Base-by-base conservation (phyloP, 2,113 vertebrate species). In the Malurus alboscapulatus region DNA sequence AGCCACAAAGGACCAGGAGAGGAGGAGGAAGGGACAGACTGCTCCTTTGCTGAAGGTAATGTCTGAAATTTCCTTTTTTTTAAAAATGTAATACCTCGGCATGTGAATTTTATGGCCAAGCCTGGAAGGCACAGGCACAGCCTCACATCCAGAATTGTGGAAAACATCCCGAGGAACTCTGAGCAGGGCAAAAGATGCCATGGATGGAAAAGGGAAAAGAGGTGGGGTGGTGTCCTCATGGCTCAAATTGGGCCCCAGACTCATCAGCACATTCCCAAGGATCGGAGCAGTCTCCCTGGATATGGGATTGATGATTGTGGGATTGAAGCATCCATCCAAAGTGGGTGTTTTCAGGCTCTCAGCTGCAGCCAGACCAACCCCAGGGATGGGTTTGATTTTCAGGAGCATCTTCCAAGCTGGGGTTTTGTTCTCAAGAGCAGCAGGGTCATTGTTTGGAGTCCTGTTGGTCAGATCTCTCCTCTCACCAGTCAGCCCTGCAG, bases 11-110 rank as follows among this genome's bases (percentile, higher is more conserved):
- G 72, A 82, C 42, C 44, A 10, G 27, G 45, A 92, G 67, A 95
- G 44, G 53, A 94, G 15, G 61, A 90, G 22, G 68, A 54, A 71
- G 82, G 81, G 8, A 91, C 8, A 32, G 14, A 1, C 51, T 17
- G 14, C 84, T 76, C 55, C 67, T 83, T 80, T 63, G 40, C 27
- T 80, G 59, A 90, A 95, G 95, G 95, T 96, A 95, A 90, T 14
- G 7, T 27, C 38, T 63, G 20, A 34, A 26, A 38, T 62, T 81
- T 76, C 10, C 10, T 19, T 8, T 20, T 68, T 72, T 73, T 44
- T 51, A 18, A 5, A 19, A 5, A 19, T 51, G 3, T 14, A 53
- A 1, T 12, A 12, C 40, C 6, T 71, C 47, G 15, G 6, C 3
- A 0, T 3, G 0, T 47, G 26, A 68, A 10, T 12, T 59, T 87